Evolutionary conservation across 2,888 invertebrate genomes (phyloP), one percentile per base, ranked within the genome.

Genomic region (Archips crataeganus): DNA sequence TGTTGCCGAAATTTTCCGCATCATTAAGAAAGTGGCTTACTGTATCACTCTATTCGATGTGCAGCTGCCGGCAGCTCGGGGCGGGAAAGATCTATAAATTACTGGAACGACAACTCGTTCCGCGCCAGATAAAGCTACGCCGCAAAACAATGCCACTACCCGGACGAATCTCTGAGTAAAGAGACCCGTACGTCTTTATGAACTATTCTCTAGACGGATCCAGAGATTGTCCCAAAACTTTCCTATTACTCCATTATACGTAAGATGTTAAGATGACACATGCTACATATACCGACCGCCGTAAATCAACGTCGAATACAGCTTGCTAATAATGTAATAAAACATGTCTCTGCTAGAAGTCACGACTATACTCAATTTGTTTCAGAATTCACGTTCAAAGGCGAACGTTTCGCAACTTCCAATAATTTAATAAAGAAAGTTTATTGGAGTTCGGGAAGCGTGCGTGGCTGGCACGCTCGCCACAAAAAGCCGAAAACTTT

Each of bases 351-450:
- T 84, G 83, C 84, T 64, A 63, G 59, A 87, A 89, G 86, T 88
- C 85, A 84, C 80, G 87, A 89, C 87, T 90, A 91, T 89, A 84
- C 85, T 83, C 86, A 90, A 91, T 90, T 88, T 89, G 87, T 89
- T 91, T 90, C 75, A 70, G 76, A 77, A 77, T 77, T 77, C 90
- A 84, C 87, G 89, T 90, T 92, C 92, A 92, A 94, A 94, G 91
- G 90, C 89, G 90, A 92, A 91, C 90, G 90, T 91, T 93, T 91
- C 93, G 89, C 88, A 92, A 92, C 92, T 92, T 89, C 91, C 92
- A 92, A 94, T 94, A 94, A 94, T 94, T 93, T 94, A 94, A 94
- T 94, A 94, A 93, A 91, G 92, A 93, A 94, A 94, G 90, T 94
- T 94, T 90, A 85, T 85, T 82, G 83, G 80, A 85, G 85, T 85